Evolutionary conservation across 1,140 invertebrate genomes (phyloP).

Genomic region (Trissolcus basalis): DNA sequence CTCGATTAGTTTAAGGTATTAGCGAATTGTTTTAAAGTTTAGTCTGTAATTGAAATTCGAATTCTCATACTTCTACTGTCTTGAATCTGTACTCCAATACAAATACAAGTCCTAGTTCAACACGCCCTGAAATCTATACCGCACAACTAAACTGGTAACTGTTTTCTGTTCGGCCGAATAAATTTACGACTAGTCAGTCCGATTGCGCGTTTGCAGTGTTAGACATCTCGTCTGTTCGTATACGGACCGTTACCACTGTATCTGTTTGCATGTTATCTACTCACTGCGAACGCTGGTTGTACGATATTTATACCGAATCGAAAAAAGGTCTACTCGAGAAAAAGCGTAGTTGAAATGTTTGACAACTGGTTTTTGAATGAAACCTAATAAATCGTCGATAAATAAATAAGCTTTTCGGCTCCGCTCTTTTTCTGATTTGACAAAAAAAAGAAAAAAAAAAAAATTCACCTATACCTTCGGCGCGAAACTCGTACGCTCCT

Average conservation of each 20-base stretch:
- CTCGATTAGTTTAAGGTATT: slow-evolving; percentile 28
- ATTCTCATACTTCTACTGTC: slow-evolving; percentile 62
- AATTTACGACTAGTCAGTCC: slow-evolving; percentile 67
- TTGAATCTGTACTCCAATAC: slow-evolving; percentile 40
- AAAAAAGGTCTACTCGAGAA: slow-evolving; percentile 46
- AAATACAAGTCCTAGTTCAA: slow-evolving; percentile 42
- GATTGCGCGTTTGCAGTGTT: slow-evolving; percentile 54
- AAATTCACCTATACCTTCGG: too few relatives aligned
- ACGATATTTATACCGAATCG: slow-evolving; percentile 52
- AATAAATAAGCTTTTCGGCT: neutral
- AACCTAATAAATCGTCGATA: slow-evolving; percentile 13
- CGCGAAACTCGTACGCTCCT: too few relatives aligned
- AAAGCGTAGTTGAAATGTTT: slow-evolving; percentile 44
- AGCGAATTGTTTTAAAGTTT: slow-evolving; percentile 37
- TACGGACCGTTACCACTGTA: slow-evolving; percentile 68
- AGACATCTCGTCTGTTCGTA: slow-evolving; percentile 67
- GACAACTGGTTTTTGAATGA: slow-evolving; percentile 45
- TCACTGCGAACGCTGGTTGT: slow-evolving; percentile 29
- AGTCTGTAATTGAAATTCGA: slow-evolving; percentile 69
- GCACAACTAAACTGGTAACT: slow-evolving; percentile 57
- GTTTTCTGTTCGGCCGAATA: slow-evolving; percentile 72
- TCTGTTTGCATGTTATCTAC: slow-evolving; percentile 52
- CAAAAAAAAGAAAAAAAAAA: too few relatives aligned
- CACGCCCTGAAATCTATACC: slow-evolving; percentile 50
- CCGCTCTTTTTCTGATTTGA: too few relatives aligned